phyloP scores from a whole-genome alignment of 2,888 invertebrate species.

The Tineola bisselliella region DNA sequence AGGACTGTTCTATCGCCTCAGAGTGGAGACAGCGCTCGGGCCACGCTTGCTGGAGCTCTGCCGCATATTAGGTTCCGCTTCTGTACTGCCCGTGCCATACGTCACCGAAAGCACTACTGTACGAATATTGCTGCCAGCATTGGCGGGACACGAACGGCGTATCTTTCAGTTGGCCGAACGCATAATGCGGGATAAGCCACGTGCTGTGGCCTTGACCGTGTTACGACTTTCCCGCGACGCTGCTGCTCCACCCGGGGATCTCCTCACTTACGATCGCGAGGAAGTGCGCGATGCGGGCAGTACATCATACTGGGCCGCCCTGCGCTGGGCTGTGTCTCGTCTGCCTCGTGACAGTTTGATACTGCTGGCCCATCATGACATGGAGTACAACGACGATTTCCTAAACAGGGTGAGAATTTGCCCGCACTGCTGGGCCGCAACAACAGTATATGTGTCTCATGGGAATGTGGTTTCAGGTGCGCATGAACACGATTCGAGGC shows the following conservation, averaged over 20 bases:
- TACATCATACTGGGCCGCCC: constrained; percentile 57
- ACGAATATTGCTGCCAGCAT: constrained; percentile 77
- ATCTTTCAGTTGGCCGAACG: background rate
- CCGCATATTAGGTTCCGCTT: constrained; percentile 86
- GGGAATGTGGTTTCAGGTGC: constrained; percentile 65
- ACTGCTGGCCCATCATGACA: constrained; percentile 72
- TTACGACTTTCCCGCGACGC: background rate
- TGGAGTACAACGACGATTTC: constrained; percentile 83
- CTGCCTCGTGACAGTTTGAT: constrained; percentile 78
- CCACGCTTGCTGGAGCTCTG: constrained; percentile 77
- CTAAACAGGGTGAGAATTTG: constrained; percentile 78
- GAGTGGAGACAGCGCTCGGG: constrained; percentile 19
- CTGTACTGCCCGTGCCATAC: constrained; percentile 92
- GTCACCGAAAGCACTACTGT: constrained; percentile 93
- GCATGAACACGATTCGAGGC: constrained; percentile 93
- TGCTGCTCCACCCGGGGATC: constrained; percentile 36
- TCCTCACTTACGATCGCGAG: constrained; percentile 80
- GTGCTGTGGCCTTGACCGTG: background rate
- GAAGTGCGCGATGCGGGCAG: constrained; percentile 35
- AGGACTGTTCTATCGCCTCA: constrained; percentile 38
- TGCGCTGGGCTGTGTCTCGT: constrained; percentile 75
- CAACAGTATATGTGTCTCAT: background rate
- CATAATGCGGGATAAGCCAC: background rate
- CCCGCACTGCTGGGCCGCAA: background rate
- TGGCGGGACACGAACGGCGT: constrained; percentile 39